Conservation (phyloP, 2,888 invertebrate genomes). For the Ariolimax columbianus region DNA sequence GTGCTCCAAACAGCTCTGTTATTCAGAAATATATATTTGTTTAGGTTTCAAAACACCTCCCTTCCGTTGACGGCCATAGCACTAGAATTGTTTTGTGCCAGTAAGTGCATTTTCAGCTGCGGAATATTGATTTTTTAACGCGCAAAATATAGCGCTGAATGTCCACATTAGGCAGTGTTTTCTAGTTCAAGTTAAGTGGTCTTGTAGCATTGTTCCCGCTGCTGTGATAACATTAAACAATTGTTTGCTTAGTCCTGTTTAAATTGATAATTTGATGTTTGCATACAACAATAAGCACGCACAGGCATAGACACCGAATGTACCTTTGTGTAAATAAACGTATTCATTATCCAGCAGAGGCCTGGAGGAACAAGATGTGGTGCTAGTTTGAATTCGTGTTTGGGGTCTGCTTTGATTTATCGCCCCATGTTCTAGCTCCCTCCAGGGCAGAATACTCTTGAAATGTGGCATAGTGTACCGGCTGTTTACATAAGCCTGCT, state of each 20-base stretch:
- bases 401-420: too few relatives aligned
- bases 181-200: not conserved
- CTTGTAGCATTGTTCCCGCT: not conserved
- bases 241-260: not conserved
- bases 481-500: too few relatives aligned
- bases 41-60: not conserved
- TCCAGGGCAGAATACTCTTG: too few relatives aligned
- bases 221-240: not conserved
- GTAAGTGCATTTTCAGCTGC: constrained; percentile 5
- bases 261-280: too few relatives aligned
- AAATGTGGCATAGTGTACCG: too few relatives aligned
- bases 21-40: not conserved
- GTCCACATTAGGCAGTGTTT: not conserved
- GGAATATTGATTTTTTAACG: not conserved
- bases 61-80: not conserved
- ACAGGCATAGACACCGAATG: too few relatives aligned
- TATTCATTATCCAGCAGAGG: too few relatives aligned
- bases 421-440: too few relatives aligned
- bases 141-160: not conserved
- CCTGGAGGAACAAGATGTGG: too few relatives aligned
- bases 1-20: not conserved
- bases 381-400: too few relatives aligned
- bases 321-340: too few relatives aligned
- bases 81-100: not conserved
- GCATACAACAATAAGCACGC: too few relatives aligned